These are phyloP conservation scores for Colletes gigas DNA, from an alignment of 1,140 invertebrate species.

Conservation along the genomic window DNA sequence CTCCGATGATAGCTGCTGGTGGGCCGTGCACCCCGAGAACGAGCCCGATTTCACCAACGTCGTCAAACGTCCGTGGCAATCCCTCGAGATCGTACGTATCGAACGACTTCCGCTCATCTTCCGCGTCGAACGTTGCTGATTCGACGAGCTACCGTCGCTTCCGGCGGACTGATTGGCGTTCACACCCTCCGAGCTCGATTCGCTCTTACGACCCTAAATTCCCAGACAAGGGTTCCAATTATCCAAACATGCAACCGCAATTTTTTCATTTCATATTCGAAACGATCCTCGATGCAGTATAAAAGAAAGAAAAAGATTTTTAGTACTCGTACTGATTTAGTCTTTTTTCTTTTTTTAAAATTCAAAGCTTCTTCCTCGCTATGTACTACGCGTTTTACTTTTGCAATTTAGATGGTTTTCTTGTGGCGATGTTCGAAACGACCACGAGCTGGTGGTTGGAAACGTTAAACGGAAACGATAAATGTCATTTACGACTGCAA, in stretches of 20 bases:
- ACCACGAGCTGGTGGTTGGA: not conserved
- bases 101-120: slow-evolving; percentile 69
- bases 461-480: not conserved
- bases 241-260: too few species aligned
- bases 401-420: too few species aligned
- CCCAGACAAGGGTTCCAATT: not conserved
- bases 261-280: too few species aligned
- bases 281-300: too few species aligned
- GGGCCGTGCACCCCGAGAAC: slow-evolving; percentile 83
- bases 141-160: slow-evolving; percentile 75
- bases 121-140: slow-evolving; percentile 70
- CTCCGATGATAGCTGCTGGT: slow-evolving; percentile 81
- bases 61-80: slow-evolving; percentile 66
- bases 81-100: slow-evolving; percentile 57
- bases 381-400: too few species aligned
- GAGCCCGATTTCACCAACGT: slow-evolving; percentile 85
- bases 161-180: slow-evolving; percentile 72
- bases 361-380: too few species aligned
- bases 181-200: slow-evolving; percentile 83
- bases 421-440: too few species aligned
- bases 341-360: too few species aligned
- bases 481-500: too few species aligned
- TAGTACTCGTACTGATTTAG: too few species aligned
- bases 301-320: too few species aligned
- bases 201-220: slow-evolving; percentile 81